Base-by-base conservation (phyloP, 2,888 invertebrate genomes). In the Electrophaes corylata region DNA sequence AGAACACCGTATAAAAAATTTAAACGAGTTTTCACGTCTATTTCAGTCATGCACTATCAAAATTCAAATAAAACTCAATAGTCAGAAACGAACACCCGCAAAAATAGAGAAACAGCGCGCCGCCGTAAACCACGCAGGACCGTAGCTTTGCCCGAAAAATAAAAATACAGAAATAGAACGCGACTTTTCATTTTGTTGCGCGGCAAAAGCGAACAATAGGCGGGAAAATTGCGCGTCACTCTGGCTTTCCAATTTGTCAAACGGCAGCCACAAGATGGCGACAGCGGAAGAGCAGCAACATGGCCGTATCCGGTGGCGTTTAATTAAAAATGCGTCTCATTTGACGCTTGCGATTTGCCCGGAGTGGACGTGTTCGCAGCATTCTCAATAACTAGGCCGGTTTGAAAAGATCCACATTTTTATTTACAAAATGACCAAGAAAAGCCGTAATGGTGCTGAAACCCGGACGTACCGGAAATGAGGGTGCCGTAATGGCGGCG, bases 161-260 rank as follows among this genome's bases (percentile, higher is more conserved):
- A 76, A 77, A 80, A 81, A 79, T 77, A 64, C 74, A 76, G 80
- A 83, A 84, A 84, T 79, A 78, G 79, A 81, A 83, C 75, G 75
- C 85, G 88, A 88, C 86, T 90, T 91, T 90, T 91, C 91, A 91
- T 91, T 90, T 86, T 86, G 88, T 88, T 84, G 89, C 81, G 83
- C 83, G 83, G 83, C 84, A 83, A 87, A 87, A 84, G 85, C 86
- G 89, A 88, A 91, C 91, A 91, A 91, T 89, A 80, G 88, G 86
- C 84, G 88, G 88, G 88, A 89, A 91, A 91, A 91, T 91, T 91
- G 90, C 91, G 90, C 91, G 91, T 91, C 91, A 91, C 89, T 88
- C 88, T 84, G 80, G 82, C 88, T 84, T 87, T 88, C 88, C 91
- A 91, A 91, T 91, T 91, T 91, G 91, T 91, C 91, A 91, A 91